Conservation (phyloP, 2,113 vertebrate genomes). For the Nycticebus coucang region DNA sequence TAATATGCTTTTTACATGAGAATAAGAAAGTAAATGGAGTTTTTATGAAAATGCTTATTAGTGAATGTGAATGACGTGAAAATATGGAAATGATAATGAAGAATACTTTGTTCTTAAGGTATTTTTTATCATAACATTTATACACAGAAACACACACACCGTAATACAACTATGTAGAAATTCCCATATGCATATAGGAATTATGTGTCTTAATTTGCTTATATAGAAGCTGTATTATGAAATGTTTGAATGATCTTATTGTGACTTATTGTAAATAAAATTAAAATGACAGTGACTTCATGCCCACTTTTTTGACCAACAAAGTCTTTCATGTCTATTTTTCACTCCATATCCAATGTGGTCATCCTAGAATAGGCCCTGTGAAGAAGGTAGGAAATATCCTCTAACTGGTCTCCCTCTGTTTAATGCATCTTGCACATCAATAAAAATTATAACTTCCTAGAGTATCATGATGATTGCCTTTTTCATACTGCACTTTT, state of each 20-base stretch:
- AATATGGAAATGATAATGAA: background rate
- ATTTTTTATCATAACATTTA: background rate
- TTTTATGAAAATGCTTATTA: background rate
- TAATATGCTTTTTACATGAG: background rate
- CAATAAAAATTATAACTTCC: background rate
- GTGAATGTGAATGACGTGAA: conserved; percentile 13
- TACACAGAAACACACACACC: background rate
- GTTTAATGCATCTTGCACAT: background rate
- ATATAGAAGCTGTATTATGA: background rate
- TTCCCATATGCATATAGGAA: background rate
- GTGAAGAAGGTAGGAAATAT: background rate
- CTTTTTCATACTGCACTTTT: background rate
- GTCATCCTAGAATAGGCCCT: background rate
- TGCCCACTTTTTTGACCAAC: background rate
- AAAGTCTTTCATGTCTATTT: background rate
- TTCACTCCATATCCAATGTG: background rate
- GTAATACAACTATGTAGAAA: background rate
- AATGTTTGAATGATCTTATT: background rate
- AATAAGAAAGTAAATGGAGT: background rate
- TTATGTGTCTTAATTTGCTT: background rate
- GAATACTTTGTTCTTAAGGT: conserved; percentile 8
- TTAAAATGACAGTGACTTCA: background rate
- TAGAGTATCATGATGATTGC: background rate
- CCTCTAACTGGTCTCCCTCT: background rate
- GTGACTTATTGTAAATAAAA: background rate